Conservation (phyloP, 2,113 vertebrate species). For the Eublepharis macularius region DNA sequence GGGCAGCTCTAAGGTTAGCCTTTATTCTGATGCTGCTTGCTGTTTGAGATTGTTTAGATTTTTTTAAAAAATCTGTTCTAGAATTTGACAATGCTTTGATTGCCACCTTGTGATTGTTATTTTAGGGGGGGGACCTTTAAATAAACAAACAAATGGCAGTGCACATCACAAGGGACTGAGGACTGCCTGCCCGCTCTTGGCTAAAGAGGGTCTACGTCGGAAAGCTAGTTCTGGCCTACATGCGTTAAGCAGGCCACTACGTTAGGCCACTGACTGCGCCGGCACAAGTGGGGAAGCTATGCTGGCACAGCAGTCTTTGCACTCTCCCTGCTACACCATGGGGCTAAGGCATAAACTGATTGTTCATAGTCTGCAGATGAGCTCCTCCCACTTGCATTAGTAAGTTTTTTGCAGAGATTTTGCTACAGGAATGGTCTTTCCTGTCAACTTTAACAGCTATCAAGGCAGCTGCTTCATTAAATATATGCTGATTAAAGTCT, state of each 20-base stretch:
- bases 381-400: not conserved
- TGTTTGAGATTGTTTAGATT: no score
- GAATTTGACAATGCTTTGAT: no score
- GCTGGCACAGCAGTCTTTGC: not conserved
- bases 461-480: slow-evolving; percentile 29
- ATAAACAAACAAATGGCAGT: no score
- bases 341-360: not conserved
- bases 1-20: no score
- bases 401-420: slow-evolving; percentile 15
- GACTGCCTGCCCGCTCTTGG: not conserved
- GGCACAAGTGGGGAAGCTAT: not conserved
- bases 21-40: no score
- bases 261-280: not conserved
- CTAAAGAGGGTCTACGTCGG: not conserved
- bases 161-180: not conserved
- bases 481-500: slow-evolving; percentile 29
- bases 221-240: not conserved
- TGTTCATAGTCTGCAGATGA: slow-evolving; percentile 8
- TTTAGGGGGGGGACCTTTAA: no score
- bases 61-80: no score
- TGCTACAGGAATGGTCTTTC: not conserved
- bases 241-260: not conserved
- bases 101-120: no score
- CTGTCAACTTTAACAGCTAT: rapidly evolving
- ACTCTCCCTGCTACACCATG: no score